Percentiles rank a stretch among this genome's conserved stretches.
Conservation (phyloP, 2,113 vertebrate species). For the Sitta europaea region DNA sequence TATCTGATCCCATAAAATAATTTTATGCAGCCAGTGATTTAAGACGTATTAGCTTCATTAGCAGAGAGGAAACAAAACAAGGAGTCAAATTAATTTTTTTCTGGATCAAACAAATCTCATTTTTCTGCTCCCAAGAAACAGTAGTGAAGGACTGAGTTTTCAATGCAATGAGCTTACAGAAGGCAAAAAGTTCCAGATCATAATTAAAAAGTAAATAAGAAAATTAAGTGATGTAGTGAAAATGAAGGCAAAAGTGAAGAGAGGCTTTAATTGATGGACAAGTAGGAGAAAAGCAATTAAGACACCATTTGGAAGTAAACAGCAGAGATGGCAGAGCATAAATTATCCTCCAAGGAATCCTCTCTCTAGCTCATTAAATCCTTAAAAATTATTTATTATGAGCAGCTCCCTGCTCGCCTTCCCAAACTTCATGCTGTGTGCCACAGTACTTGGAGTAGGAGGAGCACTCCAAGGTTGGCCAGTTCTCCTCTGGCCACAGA, state of each 20-base stretch:
- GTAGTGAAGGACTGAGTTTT: not conserved
- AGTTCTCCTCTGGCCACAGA: not conserved
- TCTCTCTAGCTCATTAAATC: not conserved
- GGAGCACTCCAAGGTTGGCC: not conserved
- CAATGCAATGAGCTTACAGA: not conserved
- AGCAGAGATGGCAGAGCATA: not conserved
- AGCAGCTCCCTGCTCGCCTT: not conserved
- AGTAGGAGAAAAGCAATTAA: constrained; percentile 36
- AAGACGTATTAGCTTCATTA: not conserved
- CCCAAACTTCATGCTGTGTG: not conserved
- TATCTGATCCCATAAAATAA: not conserved
- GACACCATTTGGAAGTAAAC: constrained; percentile 8
- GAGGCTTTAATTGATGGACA: constrained; percentile 6
- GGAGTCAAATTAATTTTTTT: not conserved
- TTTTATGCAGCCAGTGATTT: not conserved
- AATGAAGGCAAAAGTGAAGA: not conserved
- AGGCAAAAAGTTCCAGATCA: not conserved
- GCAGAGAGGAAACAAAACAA: not conserved
- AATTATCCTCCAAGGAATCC: not conserved
- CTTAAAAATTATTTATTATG: not conserved
- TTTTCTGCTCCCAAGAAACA: not conserved
- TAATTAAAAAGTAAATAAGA: constrained; percentile 28
- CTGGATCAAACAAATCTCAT: not conserved
- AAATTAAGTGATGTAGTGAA: constrained; percentile 38
- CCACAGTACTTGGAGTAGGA: not conserved